These are phyloP conservation scores for Luidia sarsii DNA, from an alignment of 53 echinoderm and acorn worm genomes.

Conservation along the genomic window DNA sequence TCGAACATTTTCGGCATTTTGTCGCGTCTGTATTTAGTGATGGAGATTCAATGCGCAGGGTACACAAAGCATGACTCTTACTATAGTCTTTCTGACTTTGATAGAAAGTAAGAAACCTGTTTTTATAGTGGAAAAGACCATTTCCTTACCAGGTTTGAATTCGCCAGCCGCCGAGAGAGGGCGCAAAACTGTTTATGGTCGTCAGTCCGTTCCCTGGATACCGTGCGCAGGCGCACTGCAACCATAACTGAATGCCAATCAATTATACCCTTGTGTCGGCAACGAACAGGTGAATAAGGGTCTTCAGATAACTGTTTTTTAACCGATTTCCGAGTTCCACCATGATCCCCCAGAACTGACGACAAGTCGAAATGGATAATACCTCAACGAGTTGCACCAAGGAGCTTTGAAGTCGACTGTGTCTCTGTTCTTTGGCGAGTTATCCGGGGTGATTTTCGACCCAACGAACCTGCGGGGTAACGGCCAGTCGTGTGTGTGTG, in stretches of 20 bases:
- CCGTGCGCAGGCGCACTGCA: conserved; percentile 44
- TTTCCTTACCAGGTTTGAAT: too few species aligned
- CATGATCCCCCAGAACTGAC: neutral
- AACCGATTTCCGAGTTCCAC: neutral
- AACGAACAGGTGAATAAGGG: conserved; percentile 36
- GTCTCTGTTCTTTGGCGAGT: neutral
- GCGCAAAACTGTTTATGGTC: conserved; percentile 32
- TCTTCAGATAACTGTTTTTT: neutral
- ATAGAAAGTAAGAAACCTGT: too few species aligned
- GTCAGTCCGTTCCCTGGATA: conserved; percentile 43
- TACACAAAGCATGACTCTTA: too few species aligned
- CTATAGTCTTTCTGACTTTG: too few species aligned
- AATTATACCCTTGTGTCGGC: conserved; percentile 16
- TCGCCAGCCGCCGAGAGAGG: conserved; percentile 36
- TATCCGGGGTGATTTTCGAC: neutral
- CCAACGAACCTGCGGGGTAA: too few species aligned
- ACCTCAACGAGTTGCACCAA: too few species aligned
- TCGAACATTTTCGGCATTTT: too few species aligned
- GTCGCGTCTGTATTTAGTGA: too few species aligned
- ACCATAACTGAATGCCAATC: conserved; percentile 30
- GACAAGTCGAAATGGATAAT: neutral
- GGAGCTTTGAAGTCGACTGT: too few species aligned
- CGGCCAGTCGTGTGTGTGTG: too few species aligned
- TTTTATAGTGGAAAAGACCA: too few species aligned
- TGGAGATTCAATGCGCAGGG: too few species aligned